Evolutionary conservation across 2,888 invertebrate genomes (phyloP).

Genomic region (Lissocephala sabroskyi): DNA sequence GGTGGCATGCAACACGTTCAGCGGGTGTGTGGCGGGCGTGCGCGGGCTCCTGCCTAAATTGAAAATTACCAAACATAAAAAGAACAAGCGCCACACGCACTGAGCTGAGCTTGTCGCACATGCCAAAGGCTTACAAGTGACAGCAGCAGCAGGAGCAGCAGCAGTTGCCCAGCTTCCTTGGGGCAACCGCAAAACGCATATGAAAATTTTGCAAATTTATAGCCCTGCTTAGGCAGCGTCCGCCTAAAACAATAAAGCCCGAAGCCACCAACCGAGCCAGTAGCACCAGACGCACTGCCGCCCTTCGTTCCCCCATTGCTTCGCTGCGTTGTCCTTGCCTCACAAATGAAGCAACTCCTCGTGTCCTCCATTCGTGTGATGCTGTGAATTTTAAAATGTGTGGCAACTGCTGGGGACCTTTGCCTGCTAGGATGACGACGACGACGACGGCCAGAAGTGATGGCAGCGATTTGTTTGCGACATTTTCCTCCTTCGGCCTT

Average conservation of each 20-base stretch:
- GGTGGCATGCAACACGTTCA: constrained; percentile 57
- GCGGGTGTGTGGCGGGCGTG: no score
- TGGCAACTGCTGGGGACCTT: no score
- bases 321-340: no score
- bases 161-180: no score
- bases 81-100: neutral
- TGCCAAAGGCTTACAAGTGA: constrained; percentile 9
- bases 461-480: constrained; percentile 53
- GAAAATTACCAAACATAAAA: constrained; percentile 49
- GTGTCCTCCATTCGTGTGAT: constrained; percentile 19
- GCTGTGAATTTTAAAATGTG: constrained; percentile 57
- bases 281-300: no score
- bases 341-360: no score
- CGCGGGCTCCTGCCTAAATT: no score
- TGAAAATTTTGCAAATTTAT: constrained; percentile 44
- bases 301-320: no score
- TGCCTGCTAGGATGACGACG: no score
- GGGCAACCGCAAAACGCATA: no score
- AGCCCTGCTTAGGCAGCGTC: constrained; percentile 57
- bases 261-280: no score
- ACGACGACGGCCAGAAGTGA: constrained; percentile 46
- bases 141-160: constrained; percentile 5
- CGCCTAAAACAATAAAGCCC: constrained; percentile 62
- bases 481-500: no score
- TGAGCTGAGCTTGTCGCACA: neutral